phyloP scores from a whole-genome alignment of 1,140 invertebrate genomes.

The Megalonaias nervosa region DNA sequence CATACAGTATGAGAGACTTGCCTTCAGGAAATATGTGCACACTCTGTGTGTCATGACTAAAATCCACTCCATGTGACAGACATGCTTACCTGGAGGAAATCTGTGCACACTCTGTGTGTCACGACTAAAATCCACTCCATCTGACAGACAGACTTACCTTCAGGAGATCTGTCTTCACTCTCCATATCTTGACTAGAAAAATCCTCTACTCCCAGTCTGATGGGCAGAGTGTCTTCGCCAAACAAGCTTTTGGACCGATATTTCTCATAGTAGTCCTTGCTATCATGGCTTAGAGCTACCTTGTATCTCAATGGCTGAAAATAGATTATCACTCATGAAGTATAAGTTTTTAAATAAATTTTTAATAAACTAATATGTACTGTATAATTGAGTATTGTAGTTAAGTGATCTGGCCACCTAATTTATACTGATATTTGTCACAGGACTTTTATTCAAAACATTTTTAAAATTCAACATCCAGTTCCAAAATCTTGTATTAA shows the following conservation, averaged over 20 bases:
- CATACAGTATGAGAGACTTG: slow-evolving; percentile 47
- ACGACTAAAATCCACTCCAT: too few species aligned
- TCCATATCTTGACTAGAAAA: slow-evolving; percentile 40
- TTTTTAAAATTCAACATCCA: too few species aligned
- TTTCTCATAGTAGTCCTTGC: slow-evolving; percentile 89
- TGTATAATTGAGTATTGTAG: neutral
- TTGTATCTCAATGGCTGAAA: slow-evolving; percentile 82
- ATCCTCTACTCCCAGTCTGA: slow-evolving; percentile 57
- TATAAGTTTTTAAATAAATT: neutral
- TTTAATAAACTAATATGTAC: neutral
- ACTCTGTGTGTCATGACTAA: slow-evolving; percentile 35
- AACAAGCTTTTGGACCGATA: slow-evolving; percentile 75
- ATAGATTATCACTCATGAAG: too few species aligned
- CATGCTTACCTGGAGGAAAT: slow-evolving; percentile 1
- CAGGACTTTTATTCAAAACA: too few species aligned
- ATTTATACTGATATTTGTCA: too few species aligned
- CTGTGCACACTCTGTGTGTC: too few species aligned
- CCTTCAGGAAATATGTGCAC: slow-evolving; percentile 38
- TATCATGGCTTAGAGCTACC: slow-evolving; percentile 92
- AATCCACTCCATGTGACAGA: slow-evolving; percentile 51
- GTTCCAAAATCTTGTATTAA: too few species aligned
- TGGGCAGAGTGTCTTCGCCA: slow-evolving; percentile 63
- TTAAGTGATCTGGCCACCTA: too few species aligned
- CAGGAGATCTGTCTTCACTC: slow-evolving; percentile 48
- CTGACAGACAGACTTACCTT: slow-evolving; percentile 41